These are phyloP conservation scores for Masticophis lateralis DNA, from an alignment of 2,797 vertebrate species.

Conservation along the genomic window DNA sequence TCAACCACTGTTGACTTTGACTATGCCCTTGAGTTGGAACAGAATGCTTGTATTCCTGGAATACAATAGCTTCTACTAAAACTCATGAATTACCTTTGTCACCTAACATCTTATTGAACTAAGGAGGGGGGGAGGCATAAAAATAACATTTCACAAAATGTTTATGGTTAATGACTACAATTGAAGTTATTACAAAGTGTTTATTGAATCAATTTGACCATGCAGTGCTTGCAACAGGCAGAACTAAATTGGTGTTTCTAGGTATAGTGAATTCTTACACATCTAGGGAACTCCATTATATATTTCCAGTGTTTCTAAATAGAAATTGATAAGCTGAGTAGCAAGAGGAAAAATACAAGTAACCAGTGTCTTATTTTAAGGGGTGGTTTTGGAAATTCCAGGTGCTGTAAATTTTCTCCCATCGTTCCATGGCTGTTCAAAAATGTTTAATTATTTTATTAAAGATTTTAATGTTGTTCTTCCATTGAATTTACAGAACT, in stretches of 20 bases:
- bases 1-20: constrained; percentile 19
- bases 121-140: neutral
- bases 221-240: neutral
- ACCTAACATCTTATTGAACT: neutral
- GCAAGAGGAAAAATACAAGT: neutral
- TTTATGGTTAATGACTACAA: neutral
- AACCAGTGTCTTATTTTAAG: neutral
- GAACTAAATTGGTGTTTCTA: neutral
- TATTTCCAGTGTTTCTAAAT: neutral
- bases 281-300: neutral
- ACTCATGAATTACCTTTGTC: neutral
- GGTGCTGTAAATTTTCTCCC: neutral
- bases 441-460: neutral
- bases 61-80: neutral
- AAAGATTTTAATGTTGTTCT: neutral
- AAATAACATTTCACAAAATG: neutral
- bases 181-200: neutral
- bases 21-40: constrained; percentile 9
- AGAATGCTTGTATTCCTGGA: neutral
- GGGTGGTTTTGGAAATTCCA: neutral
- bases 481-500: neutral
- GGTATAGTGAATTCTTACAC: neutral
- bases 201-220: neutral
- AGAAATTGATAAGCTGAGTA: neutral
- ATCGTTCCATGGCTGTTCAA: neutral